phyloP scores from a whole-genome alignment of 2,888 invertebrate species.

The Melangyna quadrimaculata region DNA sequence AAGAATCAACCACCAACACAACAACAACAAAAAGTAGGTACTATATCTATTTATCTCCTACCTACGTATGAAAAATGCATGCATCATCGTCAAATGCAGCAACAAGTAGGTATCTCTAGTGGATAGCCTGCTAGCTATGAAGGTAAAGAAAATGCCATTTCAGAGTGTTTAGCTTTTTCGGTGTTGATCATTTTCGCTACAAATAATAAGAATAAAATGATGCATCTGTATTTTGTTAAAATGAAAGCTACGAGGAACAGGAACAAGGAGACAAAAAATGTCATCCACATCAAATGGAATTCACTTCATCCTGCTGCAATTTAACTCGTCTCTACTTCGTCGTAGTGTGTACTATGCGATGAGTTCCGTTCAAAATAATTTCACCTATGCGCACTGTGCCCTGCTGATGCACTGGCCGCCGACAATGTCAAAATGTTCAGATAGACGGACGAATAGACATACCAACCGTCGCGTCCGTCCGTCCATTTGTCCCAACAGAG shows the following conservation, averaged over 20 bases:
- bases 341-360: conserved; percentile 35
- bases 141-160: conserved; percentile 53
- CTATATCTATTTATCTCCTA: conserved; percentile 53
- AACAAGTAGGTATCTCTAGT: conserved; percentile 49
- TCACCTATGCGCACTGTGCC: conserved; percentile 54
- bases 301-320: conserved; percentile 40
- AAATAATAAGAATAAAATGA: background rate
- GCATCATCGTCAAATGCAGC: conserved; percentile 68
- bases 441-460: conserved; percentile 18
- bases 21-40: conserved; percentile 17
- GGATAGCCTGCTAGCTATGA: background rate
- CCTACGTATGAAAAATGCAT: conserved; percentile 67
- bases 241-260: conserved; percentile 21
- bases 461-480: background rate
- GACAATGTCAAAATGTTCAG: conserved; percentile 18
- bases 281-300: conserved; percentile 25
- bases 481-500: too few species aligned
- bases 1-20: conserved; percentile 54
- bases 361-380: conserved; percentile 55
- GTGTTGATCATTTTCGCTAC: conserved; percentile 41
- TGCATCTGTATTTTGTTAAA: background rate
- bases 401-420: background rate
- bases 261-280: conserved; percentile 6
- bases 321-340: conserved; percentile 38
- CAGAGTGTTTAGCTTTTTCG: conserved; percentile 31